A percentile compares a stretch with the other conserved stretches of the same genome.
phyloP scores from a whole-genome alignment of 2,888 invertebrate genomes.

The Salpingus planirostris region DNA sequence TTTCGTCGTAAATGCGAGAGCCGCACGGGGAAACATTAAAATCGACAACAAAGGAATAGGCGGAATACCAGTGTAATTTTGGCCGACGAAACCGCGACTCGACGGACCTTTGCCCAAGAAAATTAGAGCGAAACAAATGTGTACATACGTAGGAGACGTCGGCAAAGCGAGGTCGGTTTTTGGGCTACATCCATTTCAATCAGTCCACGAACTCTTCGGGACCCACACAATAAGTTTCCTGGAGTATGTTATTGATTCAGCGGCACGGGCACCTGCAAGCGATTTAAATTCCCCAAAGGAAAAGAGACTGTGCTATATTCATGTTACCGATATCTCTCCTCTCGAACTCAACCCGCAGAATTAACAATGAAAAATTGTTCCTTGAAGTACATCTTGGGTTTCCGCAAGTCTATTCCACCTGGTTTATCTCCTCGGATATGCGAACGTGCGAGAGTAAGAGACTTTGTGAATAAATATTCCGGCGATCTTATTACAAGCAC shows the following conservation, averaged over 20 bases:
- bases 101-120: slow-evolving; percentile 9
- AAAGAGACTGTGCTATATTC: slow-evolving; percentile 7
- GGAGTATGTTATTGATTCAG: slow-evolving; percentile 12
- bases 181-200: slow-evolving; percentile 9
- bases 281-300: slow-evolving; percentile 11
- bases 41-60: slow-evolving; percentile 11
- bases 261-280: slow-evolving; percentile 10
- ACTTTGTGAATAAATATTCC: too few species aligned
- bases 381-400: slow-evolving; percentile 7
- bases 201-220: slow-evolving; percentile 6
- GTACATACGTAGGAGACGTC: too few species aligned
- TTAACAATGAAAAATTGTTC: slow-evolving; percentile 12
- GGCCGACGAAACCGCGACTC: slow-evolving; percentile 2
- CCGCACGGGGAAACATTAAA: too few species aligned
- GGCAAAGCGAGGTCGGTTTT: too few species aligned
- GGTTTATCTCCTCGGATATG: slow-evolving; percentile 6
- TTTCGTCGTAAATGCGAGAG: too few species aligned
- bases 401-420: slow-evolving; percentile 8
- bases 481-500: too few species aligned
- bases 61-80: slow-evolving; percentile 7
- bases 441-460: slow-evolving; percentile 4
- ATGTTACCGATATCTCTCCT: slow-evolving; percentile 11
- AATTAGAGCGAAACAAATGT: slow-evolving; percentile 8
- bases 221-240: slow-evolving; percentile 8
- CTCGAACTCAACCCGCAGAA: slow-evolving; percentile 10